Evolutionary conservation across 1,140 invertebrate species (phyloP), one percentile per base, ranked within the genome.

Genomic region (Argopecten irradians): DNA sequence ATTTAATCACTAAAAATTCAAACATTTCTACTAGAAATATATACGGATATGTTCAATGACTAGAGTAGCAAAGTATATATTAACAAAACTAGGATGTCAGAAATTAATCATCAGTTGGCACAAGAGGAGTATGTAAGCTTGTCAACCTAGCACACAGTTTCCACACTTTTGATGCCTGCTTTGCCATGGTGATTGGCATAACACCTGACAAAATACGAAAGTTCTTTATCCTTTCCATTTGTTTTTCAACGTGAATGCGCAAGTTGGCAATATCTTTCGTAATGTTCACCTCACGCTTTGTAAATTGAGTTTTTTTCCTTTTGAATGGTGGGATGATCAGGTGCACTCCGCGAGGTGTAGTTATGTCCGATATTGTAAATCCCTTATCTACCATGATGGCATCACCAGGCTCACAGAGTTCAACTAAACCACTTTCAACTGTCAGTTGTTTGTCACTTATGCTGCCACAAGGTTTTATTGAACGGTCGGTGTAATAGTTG

Each of bases 401-500:
- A 85, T 89, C 88, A 43, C 88, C 88, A 22, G 34, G n/a, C 35
- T 89, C 88, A 83, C 43, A 88, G 3, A 83, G 0, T 19, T 86
- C 33, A 41, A 89, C n/a, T 43, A 90, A 32, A 11, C 89, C 89
- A 85, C 82, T 84, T 82, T 33, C 8, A 71, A 28, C 87, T 1
- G 90, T 91, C 13, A 91, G 39, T 39, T 91, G 88, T 83, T 90
- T 90, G 41, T 90, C 89, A 90, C 87, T 85, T 14, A 83, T 87
- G 28, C 87, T 88, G 0, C 90, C 87, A 39, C 11, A 22, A n/a
- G n/a, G n/a, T n/a, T n/a, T n/a, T n/a, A n/a, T n/a, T n/a, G n/a
- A n/a, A n/a, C n/a, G n/a, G n/a, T n/a, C n/a, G n/a, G n/a, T n/a
- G n/a, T n/a, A n/a, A n/a, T n/a, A n/a, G n/a, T n/a, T n/a, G n/a